Evolutionary conservation across 2,888 invertebrate genomes (phyloP), one percentile per base, ranked within the genome.

Genomic region (Rambutsinella grinnellia): DNA sequence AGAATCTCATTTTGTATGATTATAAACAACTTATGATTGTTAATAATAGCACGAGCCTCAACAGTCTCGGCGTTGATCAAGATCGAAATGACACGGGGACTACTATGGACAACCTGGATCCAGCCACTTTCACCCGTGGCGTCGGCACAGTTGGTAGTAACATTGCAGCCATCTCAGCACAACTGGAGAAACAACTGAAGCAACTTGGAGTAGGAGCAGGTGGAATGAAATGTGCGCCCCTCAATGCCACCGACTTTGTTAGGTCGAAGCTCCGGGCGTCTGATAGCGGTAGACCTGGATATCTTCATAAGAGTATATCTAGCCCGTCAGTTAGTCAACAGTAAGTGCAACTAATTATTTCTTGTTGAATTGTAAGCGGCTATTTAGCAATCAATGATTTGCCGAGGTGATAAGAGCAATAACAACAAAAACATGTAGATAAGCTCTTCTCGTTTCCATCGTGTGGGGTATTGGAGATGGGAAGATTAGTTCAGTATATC

Each of bases 271-370:
- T 76, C 49, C 57, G 79, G 46, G 77, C 83, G 19, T 72, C 81
- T 28, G 79, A 83, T 44, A 81, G 78, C 56, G 84, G 82, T 61
- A 60, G 71, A n/a, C 70, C 81, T 47, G 79, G 81, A 26, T 77
- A 77, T 63, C 80, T 84, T 54, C 84, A 84, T 36, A 84, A 84
- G 60, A 83, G 83, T 8, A 71, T 83, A 24, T 84, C 84, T 19
- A 84, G 78, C 71, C 84, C 84, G 8, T 83, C 84, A 26, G 83
- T 84, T 28, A 79, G 76, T 66, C 79, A 79, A 53, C 76, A 76
- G 79, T 79, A 74, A 76, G 79, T 79, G 2, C 13, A 23, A 23
- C 46, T 54, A 2, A 46, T 19, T n/a, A 61, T 19, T 15, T n/a
- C 49, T 21, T 44, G 5, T 44, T 19, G 24, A 49, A 19, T 36